Evolutionary conservation across 2,888 invertebrate species (phyloP).

Genomic region (Nasonovia ribisnigri): DNA sequence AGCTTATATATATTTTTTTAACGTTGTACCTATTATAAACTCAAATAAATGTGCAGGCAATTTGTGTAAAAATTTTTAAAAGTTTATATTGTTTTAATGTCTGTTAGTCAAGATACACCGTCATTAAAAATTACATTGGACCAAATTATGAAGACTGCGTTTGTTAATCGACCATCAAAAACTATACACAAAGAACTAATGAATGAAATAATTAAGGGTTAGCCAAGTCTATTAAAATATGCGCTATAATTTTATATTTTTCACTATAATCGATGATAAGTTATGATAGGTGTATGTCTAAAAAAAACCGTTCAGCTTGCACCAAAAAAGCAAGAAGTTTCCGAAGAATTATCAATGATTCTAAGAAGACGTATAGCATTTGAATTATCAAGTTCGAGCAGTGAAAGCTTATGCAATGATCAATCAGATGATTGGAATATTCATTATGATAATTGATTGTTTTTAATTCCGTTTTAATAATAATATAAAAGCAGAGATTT

Average conservation of each 20-base stretch:
- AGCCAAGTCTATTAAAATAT: neutral
- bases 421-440: neutral
- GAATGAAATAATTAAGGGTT: conserved; percentile 37
- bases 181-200: conserved; percentile 28
- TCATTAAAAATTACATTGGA: neutral
- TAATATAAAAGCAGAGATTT: neutral
- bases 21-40: neutral
- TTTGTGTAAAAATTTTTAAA: neutral
- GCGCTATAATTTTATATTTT: neutral
- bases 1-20: neutral
- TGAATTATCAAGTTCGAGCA: conserved; percentile 26
- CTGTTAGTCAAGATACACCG: neutral
- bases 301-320: neutral
- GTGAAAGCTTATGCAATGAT: conserved; percentile 1
- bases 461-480: neutral
- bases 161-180: neutral
- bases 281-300: conserved; percentile 23
- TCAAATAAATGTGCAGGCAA: neutral
- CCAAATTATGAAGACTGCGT: neutral
- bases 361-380: conserved; percentile 32
- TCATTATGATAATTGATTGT: neutral
- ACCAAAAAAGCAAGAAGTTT: conserved; percentile 2
- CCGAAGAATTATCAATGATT: conserved; percentile 19
- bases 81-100: neutral
- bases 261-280: neutral